Conservation (phyloP, 1,140 invertebrate genomes). For the Lepidotrigona ventralis region DNA sequence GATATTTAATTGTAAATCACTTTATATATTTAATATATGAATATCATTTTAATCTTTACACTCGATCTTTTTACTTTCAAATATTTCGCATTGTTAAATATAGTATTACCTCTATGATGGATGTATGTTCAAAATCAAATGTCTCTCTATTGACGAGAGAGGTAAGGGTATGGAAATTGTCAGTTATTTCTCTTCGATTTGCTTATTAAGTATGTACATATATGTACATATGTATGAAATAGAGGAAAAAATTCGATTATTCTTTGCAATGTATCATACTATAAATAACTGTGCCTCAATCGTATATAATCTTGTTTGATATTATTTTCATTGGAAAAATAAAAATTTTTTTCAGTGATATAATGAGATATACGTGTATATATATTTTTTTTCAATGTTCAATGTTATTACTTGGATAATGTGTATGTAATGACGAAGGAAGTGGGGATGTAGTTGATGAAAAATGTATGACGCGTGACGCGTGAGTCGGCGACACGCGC, state of each 20-base stretch:
- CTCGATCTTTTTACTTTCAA: not conserved
- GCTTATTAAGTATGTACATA: not conserved
- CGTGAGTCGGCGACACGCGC: conserved; percentile 27
- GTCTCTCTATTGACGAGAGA: not conserved
- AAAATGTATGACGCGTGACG: conserved; percentile 23
- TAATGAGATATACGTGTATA: not conserved
- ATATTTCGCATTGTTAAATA: not conserved
- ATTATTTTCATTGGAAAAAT: too few species aligned
- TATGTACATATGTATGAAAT: not conserved
- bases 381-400: not conserved
- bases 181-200: not conserved
- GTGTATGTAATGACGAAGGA: not conserved
- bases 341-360: not conserved
- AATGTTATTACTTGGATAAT: not conserved
- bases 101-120: not conserved
- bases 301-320: too few species aligned
- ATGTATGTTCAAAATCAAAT: not conserved
- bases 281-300: too few species aligned
- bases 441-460: conserved; percentile 26
- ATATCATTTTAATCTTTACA: not conserved
- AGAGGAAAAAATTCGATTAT: too few species aligned
- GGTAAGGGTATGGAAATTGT: not conserved
- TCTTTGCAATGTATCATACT: too few species aligned
- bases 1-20: not conserved
- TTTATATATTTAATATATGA: conserved; percentile 1